Base-by-base conservation (phyloP, 1,140 invertebrate species). In the Lerema accius region DNA sequence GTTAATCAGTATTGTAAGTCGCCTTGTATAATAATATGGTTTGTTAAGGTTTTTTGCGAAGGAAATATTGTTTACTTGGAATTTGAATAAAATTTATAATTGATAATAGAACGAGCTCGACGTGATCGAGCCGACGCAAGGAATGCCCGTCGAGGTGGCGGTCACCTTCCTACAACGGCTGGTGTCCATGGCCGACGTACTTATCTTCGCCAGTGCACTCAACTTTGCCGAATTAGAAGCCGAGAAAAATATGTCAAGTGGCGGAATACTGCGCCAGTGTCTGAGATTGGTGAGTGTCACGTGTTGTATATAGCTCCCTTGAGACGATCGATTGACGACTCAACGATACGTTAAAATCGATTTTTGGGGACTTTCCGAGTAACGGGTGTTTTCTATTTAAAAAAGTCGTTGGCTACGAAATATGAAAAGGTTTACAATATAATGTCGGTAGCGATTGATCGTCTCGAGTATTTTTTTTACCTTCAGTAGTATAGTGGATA, bases 231-330 rank as follows among this genome's bases (percentile, higher is more conserved):
- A 99, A 91, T 91, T 99, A 26, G 99, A 99, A 91, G 97, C 98
- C 0, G 99, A 99, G 86, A 99, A 99, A 91, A 99, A 99, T 83
- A 99, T 99, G 98, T 98, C 98, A n/a, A 97, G 96, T 78, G 99
- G 99, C 17, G 99, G 98, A 37, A 99, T 99, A 68, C 89, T 99
- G 9, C 91, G 99, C 63, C 99, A 99, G 91, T 99, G 98, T 89
- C 93, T 99, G 19, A 92, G 99, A 91, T 91, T 99, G 93, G 98
- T 98, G 19, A 77, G 80, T 73, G 26, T 11, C 1, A n/a, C 15
- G 10, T 32, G 28, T 32, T 32, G n/a, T n/a, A 23, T 9, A 1
- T 1, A 9, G 28, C 28, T 4, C 19, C 19, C 28, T 4, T 1
- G 28, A 32, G 28, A 32, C 28, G 28, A 13, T 13, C 7, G n/a